These are phyloP conservation scores for Parnassius glacialis DNA, from an alignment of 2,888 invertebrate genomes.

Conservation along the genomic window DNA sequence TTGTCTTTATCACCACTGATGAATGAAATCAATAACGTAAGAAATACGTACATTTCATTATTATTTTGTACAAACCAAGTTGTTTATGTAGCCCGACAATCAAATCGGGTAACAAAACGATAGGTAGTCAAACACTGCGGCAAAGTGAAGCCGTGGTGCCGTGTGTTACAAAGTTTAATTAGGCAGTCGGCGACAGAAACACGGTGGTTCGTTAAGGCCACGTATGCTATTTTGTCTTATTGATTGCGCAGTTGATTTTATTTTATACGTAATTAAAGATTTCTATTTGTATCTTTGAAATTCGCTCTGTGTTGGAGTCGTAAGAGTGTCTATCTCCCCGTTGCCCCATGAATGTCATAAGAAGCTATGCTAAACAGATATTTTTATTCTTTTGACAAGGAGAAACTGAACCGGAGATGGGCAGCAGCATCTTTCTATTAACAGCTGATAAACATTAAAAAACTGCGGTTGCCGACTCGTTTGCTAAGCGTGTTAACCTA, in stretches of 20 bases:
- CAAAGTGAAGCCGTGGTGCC: constrained; percentile 37
- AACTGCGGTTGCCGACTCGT: too few relatives aligned
- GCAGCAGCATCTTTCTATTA: too few relatives aligned
- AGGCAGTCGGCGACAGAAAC: constrained; percentile 51
- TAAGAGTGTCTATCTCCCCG: too few relatives aligned
- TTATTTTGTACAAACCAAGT: constrained; percentile 22
- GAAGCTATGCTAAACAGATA: too few relatives aligned
- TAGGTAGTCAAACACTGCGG: constrained; percentile 36
- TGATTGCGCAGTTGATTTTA: neutral
- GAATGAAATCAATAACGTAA: constrained; percentile 9
- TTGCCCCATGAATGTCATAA: too few relatives aligned
- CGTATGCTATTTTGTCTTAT: constrained; percentile 19
- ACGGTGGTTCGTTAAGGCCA: constrained; percentile 45
- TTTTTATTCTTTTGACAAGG: too few relatives aligned
- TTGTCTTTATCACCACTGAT: neutral
- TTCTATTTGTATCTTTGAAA: too few relatives aligned
- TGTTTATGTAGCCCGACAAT: constrained; percentile 36
- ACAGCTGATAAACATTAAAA: too few relatives aligned
- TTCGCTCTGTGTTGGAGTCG: too few relatives aligned
- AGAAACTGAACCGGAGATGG: too few relatives aligned
- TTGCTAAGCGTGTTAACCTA: too few relatives aligned
- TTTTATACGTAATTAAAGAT: too few relatives aligned
- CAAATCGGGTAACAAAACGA: constrained; percentile 35
- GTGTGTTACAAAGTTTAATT: constrained; percentile 64
- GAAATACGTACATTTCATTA: constrained; percentile 3